A percentile compares a stretch with the other conserved stretches of the same genome.
These are phyloP conservation scores for Torymus aiolomorphi DNA, from an alignment of 2,888 invertebrate species.

Conservation along the genomic window DNA sequence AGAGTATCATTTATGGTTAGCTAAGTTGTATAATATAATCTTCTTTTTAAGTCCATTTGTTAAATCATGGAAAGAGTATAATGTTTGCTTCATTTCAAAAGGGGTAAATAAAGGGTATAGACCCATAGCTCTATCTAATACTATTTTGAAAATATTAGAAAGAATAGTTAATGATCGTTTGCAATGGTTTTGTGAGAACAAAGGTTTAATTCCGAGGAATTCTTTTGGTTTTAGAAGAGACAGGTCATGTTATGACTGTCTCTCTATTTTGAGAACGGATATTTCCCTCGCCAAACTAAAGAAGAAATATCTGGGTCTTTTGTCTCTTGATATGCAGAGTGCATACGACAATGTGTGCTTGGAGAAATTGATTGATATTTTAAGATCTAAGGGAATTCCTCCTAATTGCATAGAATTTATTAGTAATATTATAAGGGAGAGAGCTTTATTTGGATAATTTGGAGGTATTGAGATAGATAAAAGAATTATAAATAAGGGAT, in stretches of 20 bases:
- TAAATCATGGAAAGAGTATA: too few species aligned
- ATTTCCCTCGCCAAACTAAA: not conserved
- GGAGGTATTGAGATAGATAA: not conserved
- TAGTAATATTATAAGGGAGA: not conserved
- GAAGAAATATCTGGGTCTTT: not conserved
- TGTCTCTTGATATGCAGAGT: not conserved
- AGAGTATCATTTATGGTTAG: not conserved
- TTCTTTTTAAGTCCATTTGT: not conserved
- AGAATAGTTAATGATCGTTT: not conserved
- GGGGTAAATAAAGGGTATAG: not conserved
- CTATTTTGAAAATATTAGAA: not conserved
- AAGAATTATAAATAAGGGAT: not conserved
- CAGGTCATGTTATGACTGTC: slow-evolving; percentile 4
- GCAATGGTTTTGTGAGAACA: not conserved
- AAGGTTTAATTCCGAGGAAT: not conserved
- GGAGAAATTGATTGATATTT: not conserved
- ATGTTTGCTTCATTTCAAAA: too few species aligned
- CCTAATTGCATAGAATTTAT: not conserved
- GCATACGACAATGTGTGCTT: slow-evolving; percentile 12
- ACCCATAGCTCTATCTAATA: not conserved
- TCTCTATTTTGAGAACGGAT: not conserved
- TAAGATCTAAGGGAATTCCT: not conserved
- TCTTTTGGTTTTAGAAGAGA: slow-evolving; percentile 1
- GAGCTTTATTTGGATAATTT: not conserved
- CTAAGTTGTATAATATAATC: not conserved